These are phyloP conservation scores for Henricia sp. DNA, from an alignment of 53 echinoderm and acorn worm genomes.

Conservation along the genomic window DNA sequence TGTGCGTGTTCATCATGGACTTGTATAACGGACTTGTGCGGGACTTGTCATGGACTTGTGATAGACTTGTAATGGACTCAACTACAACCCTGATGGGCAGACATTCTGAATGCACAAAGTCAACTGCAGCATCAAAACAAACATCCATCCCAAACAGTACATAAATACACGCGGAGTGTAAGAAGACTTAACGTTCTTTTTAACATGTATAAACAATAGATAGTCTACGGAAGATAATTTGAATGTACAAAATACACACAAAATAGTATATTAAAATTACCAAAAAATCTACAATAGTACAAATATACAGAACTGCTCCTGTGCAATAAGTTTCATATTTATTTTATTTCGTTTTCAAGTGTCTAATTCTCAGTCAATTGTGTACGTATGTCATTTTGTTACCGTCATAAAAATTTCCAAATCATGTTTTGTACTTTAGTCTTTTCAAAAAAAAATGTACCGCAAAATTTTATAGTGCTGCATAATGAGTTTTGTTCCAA, in stretches of 20 bases:
- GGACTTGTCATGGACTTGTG: too few species aligned
- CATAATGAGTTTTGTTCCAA: constrained; percentile 12
- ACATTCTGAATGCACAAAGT: constrained; percentile 24
- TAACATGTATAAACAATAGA: constrained; percentile 50
- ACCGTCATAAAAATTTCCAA: constrained; percentile 8
- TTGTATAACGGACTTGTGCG: too few species aligned
- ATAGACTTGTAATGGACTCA: too few species aligned
- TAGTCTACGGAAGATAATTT: constrained; percentile 64
- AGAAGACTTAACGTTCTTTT: constrained; percentile 47
- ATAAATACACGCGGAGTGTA: constrained; percentile 56
- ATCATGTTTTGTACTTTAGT: constrained; percentile 1
- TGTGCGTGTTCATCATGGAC: too few species aligned
- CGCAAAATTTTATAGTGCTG: constrained; percentile 32
- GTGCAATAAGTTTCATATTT: constrained; percentile 14
- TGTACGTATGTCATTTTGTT: background rate
- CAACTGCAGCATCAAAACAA: constrained; percentile 55
- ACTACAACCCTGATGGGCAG: too few species aligned
- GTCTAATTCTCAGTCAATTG: constrained; percentile 2
- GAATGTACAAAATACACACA: constrained; percentile 66
- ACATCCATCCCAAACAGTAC: constrained; percentile 41
- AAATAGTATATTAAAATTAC: constrained; percentile 67
- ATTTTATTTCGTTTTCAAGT: background rate
- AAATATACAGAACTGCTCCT: constrained; percentile 63
- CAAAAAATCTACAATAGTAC: constrained; percentile 66
- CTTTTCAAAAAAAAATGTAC: background rate